These are phyloP conservation scores for Orchesellides sinensis DNA, from an alignment of 2,888 invertebrate species.

Conservation along the genomic window DNA sequence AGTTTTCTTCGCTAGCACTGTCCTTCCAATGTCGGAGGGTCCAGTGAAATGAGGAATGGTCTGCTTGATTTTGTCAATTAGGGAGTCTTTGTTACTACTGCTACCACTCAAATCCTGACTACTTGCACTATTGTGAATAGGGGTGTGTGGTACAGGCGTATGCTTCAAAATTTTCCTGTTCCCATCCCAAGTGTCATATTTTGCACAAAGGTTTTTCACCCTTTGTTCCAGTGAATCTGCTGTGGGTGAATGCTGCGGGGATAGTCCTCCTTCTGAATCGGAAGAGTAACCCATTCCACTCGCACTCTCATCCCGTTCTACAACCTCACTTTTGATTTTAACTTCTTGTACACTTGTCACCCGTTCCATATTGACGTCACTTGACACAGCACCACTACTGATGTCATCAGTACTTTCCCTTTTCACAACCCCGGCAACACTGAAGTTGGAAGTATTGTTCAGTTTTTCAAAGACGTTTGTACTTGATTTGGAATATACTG, in stretches of 20 bases:
- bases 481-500: conserved; percentile 64
- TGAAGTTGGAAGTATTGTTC: conserved; percentile 49
- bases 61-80: conserved; percentile 60
- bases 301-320: conserved; percentile 54
- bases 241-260: conserved; percentile 79
- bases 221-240: conserved; percentile 89
- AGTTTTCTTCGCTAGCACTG: conserved; percentile 92
- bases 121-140: conserved; percentile 24
- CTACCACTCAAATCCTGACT: conserved; percentile 15
- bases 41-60: conserved; percentile 61
- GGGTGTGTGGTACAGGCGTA: conserved; percentile 44
- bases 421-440: conserved; percentile 32
- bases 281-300: conserved; percentile 83
- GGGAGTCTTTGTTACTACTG: conserved; percentile 38
- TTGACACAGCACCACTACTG: conserved; percentile 55
- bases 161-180: conserved; percentile 72
- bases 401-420: conserved; percentile 46
- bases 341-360: conserved; percentile 41
- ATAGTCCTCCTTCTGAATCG: conserved; percentile 83
- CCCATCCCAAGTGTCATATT: conserved; percentile 93
- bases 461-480: conserved; percentile 59
- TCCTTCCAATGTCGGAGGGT: conserved; percentile 95
- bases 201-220: conserved; percentile 94
- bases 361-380: conserved; percentile 36
- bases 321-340: conserved; percentile 17